Evolutionary conservation across 2,113 vertebrate species (phyloP).

Genomic region (Amblyornis subalaris): DNA sequence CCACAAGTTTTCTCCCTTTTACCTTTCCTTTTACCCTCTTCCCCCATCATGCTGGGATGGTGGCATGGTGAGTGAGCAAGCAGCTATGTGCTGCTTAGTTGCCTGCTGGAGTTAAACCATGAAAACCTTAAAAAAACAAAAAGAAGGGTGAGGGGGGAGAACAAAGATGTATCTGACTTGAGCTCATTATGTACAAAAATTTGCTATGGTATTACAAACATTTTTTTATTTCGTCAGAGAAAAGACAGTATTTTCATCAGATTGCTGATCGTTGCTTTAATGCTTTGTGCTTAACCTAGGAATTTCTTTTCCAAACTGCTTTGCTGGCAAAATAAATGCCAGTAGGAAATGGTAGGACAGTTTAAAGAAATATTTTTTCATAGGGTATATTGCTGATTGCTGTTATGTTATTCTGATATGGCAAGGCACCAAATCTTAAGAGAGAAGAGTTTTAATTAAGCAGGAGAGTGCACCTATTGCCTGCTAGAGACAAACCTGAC

Average conservation of each 20-base stretch:
- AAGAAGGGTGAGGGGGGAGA: accelerated
- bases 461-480: background rate
- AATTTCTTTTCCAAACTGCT: background rate
- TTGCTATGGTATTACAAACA: background rate
- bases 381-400: background rate
- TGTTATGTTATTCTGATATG: background rate
- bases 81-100: background rate
- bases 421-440: background rate
- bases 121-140: background rate
- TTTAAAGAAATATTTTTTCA: background rate
- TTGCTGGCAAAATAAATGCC: background rate
- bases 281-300: background rate
- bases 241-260: background rate
- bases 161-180: background rate
- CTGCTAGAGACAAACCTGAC: background rate
- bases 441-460: conserved; percentile 13
- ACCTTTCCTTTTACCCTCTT: no score
- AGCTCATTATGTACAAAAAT: background rate
- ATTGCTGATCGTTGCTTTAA: background rate
- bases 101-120: background rate
- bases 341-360: background rate
- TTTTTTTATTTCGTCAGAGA: background rate
- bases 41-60: background rate
- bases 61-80: background rate
- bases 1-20: background rate